Evolutionary conservation across 35 echinoderm and acorn worm genomes (phyloP), one percentile per base, ranked within the genome.

Genomic region (Heliocidaris tuberculata): DNA sequence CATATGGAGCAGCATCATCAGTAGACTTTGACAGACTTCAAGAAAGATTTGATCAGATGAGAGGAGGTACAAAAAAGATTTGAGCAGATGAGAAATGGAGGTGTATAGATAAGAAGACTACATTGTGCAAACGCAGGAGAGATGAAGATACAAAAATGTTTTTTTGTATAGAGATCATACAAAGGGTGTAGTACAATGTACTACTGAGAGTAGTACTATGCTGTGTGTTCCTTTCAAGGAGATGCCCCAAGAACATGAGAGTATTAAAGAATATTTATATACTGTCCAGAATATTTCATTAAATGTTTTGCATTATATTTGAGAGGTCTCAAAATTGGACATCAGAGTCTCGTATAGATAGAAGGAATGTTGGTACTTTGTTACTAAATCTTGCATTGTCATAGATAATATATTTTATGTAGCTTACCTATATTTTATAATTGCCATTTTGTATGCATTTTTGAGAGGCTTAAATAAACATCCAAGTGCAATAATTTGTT

Each of bases 41-140:
- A 17, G 85, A 86, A 13, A 86, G 85, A 32, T 86, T 86, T 86
- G 85, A 86, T 29, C 85, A 86, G 85, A 86, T 86, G 85, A 86
- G 85, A 86, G 17, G 21, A 30, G 85, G 31, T 48, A 24, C 31
- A 88, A 17, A 30, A 35, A 7, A 88, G 47, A 88, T 9, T 32
- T 88, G 31, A 88, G 30, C 86, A 42, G 31, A 48, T 89, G 31
- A 89, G 32, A 13, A 42, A 42, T n/a, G 24, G 86, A 31, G 29
- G 24, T 30, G 3, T 31, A 87, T 30, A 42, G 70, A 85, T 19
- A 15, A 29, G 70, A 19, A 15, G 0, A 85, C 70, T 0, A 2
- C n/a, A 85, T 85, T 1, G 70, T 29, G n/a, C 15, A 85, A 15
- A 85, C 1, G n/a, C 70, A 1, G 70, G n/a, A 29, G n/a, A 29